Percentiles rank a stretch among this genome's conserved stretches.
These are phyloP conservation scores for Suricata suricatta DNA, from an alignment of 2,113 vertebrate species.

Conservation along the genomic window DNA sequence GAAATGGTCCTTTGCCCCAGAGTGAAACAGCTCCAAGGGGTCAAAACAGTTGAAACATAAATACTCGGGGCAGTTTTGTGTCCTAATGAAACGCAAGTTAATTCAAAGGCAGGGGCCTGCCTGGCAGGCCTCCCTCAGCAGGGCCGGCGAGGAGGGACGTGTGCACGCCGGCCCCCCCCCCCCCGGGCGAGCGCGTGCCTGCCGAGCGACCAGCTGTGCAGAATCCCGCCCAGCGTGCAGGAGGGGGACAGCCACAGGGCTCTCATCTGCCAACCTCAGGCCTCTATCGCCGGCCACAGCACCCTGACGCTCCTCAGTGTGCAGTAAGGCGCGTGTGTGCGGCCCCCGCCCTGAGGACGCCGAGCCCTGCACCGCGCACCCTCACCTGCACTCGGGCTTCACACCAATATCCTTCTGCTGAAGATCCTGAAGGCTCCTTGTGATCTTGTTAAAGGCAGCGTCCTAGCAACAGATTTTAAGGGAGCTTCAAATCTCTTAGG, in stretches of 20 bases:
- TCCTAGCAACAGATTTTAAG: slow-evolving; percentile 87
- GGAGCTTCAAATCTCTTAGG: slow-evolving; percentile 13
- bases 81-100: background rate
- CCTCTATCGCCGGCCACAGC: background rate
- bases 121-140: background rate
- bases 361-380: rapidly evolving
- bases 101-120: no score
- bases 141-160: background rate
- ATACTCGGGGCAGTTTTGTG: background rate
- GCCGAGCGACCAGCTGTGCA: background rate
- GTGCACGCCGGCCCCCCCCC: no score
- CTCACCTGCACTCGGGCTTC: slow-evolving; percentile 96
- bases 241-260: background rate
- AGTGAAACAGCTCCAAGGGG: background rate
- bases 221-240: background rate
- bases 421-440: slow-evolving; percentile 95
- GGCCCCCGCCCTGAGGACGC: rapidly evolving
- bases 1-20: background rate
- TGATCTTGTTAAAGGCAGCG: slow-evolving; percentile 97
- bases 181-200: background rate
- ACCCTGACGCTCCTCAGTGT: rapidly evolving
- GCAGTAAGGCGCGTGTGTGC: rapidly evolving
- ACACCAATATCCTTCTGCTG: slow-evolving; percentile 97
- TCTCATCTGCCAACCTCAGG: background rate
- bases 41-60: background rate